A percentile compares a stretch with the other conserved stretches of the same genome.
These are phyloP conservation scores for Coreoperca whiteheadi DNA, from an alignment of 2,113 vertebrate genomes.

Conservation along the genomic window DNA sequence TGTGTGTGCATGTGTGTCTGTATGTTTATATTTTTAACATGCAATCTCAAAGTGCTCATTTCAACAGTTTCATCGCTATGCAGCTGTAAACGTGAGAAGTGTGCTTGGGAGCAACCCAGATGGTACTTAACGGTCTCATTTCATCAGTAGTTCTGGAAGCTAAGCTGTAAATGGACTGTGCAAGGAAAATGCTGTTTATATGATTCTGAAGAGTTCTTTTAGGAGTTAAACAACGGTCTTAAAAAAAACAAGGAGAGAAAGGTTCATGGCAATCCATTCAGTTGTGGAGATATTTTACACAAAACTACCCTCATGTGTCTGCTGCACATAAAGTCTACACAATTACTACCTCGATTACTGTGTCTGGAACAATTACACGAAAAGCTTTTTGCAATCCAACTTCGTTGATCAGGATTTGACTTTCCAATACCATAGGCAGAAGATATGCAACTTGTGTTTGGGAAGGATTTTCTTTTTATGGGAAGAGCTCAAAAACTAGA, in stretches of 20 bases:
- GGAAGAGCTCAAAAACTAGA: neutral
- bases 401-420: neutral
- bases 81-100: constrained; percentile 72
- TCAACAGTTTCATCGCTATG: constrained; percentile 49
- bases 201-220: constrained; percentile 2
- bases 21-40: constrained; percentile 60
- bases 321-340: neutral
- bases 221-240: constrained; percentile 1
- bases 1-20: constrained; percentile 1
- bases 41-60: constrained; percentile 53
- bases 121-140: constrained; percentile 31
- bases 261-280: neutral
- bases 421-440: neutral
- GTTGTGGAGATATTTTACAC: neutral
- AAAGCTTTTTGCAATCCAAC: neutral
- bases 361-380: neutral
- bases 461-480: neutral
- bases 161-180: constrained; percentile 27
- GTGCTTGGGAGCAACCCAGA: constrained; percentile 51
- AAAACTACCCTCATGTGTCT: neutral
- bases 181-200: constrained; percentile 8
- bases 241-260: neutral
- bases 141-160: constrained; percentile 23
- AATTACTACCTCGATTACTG: neutral
- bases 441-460: neutral